Evolutionary conservation across 1,140 invertebrate species (phyloP), one percentile per base, ranked within the genome.

Genomic region (Protaetia brevitarsis): DNA sequence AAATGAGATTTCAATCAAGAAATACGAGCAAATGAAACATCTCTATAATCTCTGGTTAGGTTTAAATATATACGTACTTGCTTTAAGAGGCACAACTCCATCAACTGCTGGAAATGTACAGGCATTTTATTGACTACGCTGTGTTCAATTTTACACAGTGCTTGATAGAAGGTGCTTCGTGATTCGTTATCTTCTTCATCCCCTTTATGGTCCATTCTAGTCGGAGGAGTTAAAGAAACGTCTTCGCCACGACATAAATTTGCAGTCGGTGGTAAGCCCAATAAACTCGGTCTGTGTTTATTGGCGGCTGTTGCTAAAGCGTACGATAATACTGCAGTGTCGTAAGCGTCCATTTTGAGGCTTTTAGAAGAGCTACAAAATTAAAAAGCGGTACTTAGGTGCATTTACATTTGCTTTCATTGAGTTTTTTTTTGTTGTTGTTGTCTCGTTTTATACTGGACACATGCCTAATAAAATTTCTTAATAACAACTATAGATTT

Each of bases 281-380:
- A 80, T 19, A 76, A 68, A 37, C 74, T 75, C 30, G 76, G 74
- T 69, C 81, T 82, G 63, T 78, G 73, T 70, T 81, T 83, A 29
- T 79, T 72, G 41, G 76, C 74, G 37, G 82, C 80, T 57, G 77
- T 79, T 28, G 74, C 77, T 13, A 81, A 77, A 64, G 81, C 79
- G 56, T 75, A 77, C 23, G 71, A 82, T 72, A 72, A 69, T 27
- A 76, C 75, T 63, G 73, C 79, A 64, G 69, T 76, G 72, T 76
- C 76, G 51, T 83, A 84, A 57, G 84, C 84, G 68, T 86, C 85
- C 80, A 85, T 83, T 79, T 86, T 86, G 66, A 86, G 71, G 69
- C 80, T 79, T 77, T 86, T 86, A n/a, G 85, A 86, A 60, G 85
- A 87, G 69, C 85, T 86, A 74, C 41, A 31, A 57, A 28, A 65